These are phyloP conservation scores for Idaea aversata DNA, from an alignment of 2,888 invertebrate genomes.

Conservation along the genomic window DNA sequence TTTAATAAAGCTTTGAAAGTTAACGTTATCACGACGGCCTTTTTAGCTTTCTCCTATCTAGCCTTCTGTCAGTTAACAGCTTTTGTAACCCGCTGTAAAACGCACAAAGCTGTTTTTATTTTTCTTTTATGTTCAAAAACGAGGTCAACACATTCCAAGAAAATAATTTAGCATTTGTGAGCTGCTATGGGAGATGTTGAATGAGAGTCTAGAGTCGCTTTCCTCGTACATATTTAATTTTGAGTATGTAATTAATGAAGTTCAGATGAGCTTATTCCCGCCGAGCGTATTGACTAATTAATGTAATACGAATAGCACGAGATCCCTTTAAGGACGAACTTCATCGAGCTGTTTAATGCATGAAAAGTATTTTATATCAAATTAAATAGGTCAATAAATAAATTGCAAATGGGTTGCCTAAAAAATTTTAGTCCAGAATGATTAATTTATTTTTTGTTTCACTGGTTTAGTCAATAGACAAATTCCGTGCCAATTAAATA, in stretches of 20 bases:
- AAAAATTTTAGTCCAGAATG: no score
- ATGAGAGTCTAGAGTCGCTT: neutral
- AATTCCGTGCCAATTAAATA: no score
- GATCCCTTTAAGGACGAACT: no score
- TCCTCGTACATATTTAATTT: neutral
- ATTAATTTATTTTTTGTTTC: no score
- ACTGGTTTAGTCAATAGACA: no score
- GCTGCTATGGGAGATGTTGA: neutral
- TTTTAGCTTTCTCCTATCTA: constrained; percentile 20
- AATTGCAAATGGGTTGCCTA: no score
- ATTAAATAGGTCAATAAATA: no score
- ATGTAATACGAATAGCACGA: neutral
- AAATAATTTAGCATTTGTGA: neutral
- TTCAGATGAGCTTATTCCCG: neutral
- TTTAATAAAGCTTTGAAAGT: constrained; percentile 10
- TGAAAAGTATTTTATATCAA: no score
- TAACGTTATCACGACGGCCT: constrained; percentile 5
- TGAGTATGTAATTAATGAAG: neutral
- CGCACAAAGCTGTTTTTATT: constrained; percentile 17
- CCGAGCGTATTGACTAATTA: neutral
- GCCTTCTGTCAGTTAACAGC: constrained; percentile 17
- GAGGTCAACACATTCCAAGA: constrained; percentile 10
- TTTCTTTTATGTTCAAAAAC: constrained; percentile 10
- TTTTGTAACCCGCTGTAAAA: constrained; percentile 16
- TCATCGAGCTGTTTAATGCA: no score